Evolutionary conservation across 2,797 vertebrate genomes (phyloP).

Genomic region (Fistularia commersonii): DNA sequence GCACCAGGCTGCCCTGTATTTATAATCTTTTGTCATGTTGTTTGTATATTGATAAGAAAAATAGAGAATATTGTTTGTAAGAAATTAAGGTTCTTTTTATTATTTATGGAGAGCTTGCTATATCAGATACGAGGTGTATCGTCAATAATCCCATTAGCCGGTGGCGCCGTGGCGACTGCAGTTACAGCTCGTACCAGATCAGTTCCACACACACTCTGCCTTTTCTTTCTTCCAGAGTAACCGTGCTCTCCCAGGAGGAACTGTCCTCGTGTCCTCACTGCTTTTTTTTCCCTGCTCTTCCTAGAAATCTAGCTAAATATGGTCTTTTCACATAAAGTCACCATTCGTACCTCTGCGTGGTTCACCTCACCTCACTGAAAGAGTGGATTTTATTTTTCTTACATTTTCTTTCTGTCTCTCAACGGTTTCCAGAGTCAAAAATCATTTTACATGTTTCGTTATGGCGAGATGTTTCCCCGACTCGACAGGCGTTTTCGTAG

Average conservation of each 20-base stretch:
- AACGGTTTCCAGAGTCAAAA: too few relatives aligned
- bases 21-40: constrained; percentile 64
- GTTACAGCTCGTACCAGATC: constrained; percentile 40
- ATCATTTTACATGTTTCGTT: too few relatives aligned
- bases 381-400: too few relatives aligned
- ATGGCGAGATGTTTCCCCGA: too few relatives aligned
- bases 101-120: constrained; percentile 64
- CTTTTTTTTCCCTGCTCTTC: too few relatives aligned
- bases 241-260: constrained; percentile 9
- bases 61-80: constrained; percentile 55
- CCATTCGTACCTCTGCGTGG: too few relatives aligned
- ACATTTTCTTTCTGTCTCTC: too few relatives aligned
- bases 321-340: too few relatives aligned
- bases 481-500: constrained; percentile 24
- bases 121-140: constrained; percentile 41
- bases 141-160: constrained; percentile 27
- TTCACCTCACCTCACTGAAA: too few relatives aligned
- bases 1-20: constrained; percentile 50
- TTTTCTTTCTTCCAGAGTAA: too few relatives aligned
- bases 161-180: constrained; percentile 37
- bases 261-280: too few relatives aligned
- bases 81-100: constrained; percentile 52
- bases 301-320: too few relatives aligned
- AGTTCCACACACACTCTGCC: background rate
- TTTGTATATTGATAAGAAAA: constrained; percentile 63